Percentiles rank a stretch among this genome's conserved stretches.
Evolutionary conservation across 2,113 vertebrate genomes (phyloP).

Genomic region (Pseudopipra pipra): DNA sequence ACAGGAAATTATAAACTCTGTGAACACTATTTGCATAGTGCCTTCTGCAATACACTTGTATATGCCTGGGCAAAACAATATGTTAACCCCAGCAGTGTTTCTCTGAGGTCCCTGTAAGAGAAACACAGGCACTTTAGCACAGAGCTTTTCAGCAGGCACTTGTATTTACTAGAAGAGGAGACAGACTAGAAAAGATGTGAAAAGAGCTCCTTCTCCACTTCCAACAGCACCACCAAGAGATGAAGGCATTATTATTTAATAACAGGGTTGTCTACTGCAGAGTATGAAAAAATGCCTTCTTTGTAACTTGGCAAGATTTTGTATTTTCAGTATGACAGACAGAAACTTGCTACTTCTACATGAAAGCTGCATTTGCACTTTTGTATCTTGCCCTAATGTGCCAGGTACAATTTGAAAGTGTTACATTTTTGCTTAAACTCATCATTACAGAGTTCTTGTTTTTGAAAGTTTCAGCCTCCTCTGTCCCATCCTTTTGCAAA

Average conservation of each 20-base stretch:
- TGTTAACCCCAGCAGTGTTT: not conserved
- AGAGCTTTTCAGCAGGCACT: not conserved
- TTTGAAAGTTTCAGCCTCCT: not conserved
- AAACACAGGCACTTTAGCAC: not conserved
- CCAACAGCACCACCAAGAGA: not conserved
- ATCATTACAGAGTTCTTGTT: not conserved
- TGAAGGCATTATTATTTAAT: not conserved
- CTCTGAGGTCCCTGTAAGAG: not conserved
- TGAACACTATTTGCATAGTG: slow-evolving; percentile 56
- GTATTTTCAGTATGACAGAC: not conserved
- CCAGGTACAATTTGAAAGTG: not conserved
- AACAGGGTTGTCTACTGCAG: not conserved
- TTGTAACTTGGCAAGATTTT: not conserved
- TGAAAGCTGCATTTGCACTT: not conserved
- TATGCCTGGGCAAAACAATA: not conserved
- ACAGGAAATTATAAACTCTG: slow-evolving; percentile 68
- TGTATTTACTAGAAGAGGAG: not conserved
- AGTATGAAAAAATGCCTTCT: not conserved
- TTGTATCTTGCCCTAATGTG: not conserved
- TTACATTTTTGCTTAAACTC: not conserved
- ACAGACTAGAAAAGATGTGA: not conserved
- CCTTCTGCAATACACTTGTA: slow-evolving; percentile 34
- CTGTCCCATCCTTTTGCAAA: not conserved
- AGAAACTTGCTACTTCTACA: not conserved
- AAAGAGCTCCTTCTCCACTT: not conserved